phyloP scores from a whole-genome alignment of 2,797 vertebrate species.

The Alcedo atthis region DNA sequence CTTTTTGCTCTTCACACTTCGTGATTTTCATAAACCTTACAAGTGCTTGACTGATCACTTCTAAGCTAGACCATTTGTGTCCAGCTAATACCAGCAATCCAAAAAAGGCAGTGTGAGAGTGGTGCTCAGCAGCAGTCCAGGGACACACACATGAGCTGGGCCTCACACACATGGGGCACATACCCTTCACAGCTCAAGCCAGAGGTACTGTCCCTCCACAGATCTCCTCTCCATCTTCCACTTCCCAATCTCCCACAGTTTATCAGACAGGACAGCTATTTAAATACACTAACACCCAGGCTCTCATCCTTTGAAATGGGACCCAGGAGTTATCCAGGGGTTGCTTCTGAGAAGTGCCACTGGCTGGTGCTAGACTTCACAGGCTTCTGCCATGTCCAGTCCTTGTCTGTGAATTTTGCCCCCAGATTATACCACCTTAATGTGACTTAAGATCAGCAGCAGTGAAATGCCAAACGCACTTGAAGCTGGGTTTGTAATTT shows the following conservation, averaged over 20 bases:
- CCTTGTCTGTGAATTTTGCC: background rate
- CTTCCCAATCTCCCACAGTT: background rate
- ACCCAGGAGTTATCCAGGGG: background rate
- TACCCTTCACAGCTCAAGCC: background rate
- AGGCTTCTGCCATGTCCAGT: background rate
- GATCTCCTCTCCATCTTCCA: background rate
- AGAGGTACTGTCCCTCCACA: background rate
- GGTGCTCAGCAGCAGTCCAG: accelerated
- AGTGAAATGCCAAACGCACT: accelerated
- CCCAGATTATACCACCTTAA: background rate
- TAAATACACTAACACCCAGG: background rate
- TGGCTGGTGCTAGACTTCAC: background rate
- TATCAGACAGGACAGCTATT: background rate
- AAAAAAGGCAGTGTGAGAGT: accelerated
- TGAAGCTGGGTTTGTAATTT: background rate
- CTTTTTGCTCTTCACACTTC: background rate
- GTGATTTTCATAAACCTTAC: background rate
- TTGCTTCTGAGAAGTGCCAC: background rate
- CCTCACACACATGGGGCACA: accelerated
- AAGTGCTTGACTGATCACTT: background rate
- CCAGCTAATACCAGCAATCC: background rate
- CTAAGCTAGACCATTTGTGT: background rate
- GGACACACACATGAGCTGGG: background rate
- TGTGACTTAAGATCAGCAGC: background rate
- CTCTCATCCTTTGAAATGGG: background rate